Evolutionary conservation across 2,888 invertebrate genomes (phyloP), one percentile per base, ranked within the genome.

Genomic region (Linnaemya tessellans): DNA sequence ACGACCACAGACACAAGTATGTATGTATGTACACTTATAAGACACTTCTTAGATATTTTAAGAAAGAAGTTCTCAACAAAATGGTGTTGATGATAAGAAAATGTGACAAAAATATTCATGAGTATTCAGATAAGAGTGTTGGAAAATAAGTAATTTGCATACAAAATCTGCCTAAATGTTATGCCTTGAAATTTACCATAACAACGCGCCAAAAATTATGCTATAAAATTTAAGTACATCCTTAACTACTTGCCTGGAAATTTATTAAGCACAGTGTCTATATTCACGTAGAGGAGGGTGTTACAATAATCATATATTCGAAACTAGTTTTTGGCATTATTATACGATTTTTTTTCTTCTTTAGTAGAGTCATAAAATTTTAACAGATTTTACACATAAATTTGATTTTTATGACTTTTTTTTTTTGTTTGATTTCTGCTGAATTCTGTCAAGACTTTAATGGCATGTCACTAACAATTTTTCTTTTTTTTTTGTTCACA

Each of bases 51-150:
- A 41, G 25, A 15, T 56, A 1, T 9, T 30, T 30, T 0, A 67
- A 58, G 10, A 22, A 38, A 62, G 22, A 20, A 38, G 38, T 56
- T 15, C n/a, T 13, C 25, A 41, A 65, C 38, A 8, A 54, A 64
- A 71, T 82, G 65, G 79, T 82, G 74, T 60, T 77, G 75, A 75
- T 79, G 82, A 71, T 80, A 80, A 82, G 82, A 49, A 67, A 82
- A 75, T 80, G 85, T 75, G 85, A 71, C 79, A 80, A 85, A 80
- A 80, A 82, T 82, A 85, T 85, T 82, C 85, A 85, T 85, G 82
- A 82, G 49, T 43, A 30, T 5, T 46, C 20, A 79, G 85, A 85
- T 82, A 85, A 85, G 78, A 74, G 46, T 71, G 75, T 71, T 64
- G 15, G 73, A 68, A 65, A 62, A 49, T 71, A 80, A 54, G 60